Conservation (phyloP, 2,888 invertebrate genomes). For the Drosophila macrothrix region DNA sequence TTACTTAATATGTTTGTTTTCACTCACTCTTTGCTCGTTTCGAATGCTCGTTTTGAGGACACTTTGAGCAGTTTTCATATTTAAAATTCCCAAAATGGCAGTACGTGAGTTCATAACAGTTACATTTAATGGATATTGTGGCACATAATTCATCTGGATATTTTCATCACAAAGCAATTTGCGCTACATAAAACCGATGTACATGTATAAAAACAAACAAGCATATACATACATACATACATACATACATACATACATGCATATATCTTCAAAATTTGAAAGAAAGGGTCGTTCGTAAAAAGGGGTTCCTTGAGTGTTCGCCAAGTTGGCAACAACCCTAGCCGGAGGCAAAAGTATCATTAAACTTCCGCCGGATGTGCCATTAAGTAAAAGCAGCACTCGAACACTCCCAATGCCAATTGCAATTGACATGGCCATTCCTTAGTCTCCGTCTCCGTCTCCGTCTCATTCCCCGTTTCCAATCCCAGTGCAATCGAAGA, state of each 20-base stretch:
- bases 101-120: constrained; percentile 80
- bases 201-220: constrained; percentile 7
- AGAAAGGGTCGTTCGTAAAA: constrained; percentile 49
- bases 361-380: constrained; percentile 77
- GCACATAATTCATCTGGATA: constrained; percentile 57
- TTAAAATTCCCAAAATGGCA: constrained; percentile 82
- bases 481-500: constrained; percentile 69
- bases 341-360: constrained; percentile 52
- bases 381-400: constrained; percentile 53
- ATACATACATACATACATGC: constrained; percentile 1
- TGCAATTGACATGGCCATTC: constrained; percentile 39
- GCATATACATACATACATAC: neutral
- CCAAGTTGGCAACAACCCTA: constrained; percentile 56
- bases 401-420: constrained; percentile 21
- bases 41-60: constrained; percentile 72
- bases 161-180: constrained; percentile 72
- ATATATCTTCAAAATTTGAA: constrained; percentile 41
- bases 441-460: constrained; percentile 4
- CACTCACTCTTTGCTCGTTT: constrained; percentile 30
- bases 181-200: constrained; percentile 54
- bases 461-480: constrained; percentile 4
- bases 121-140: constrained; percentile 73
- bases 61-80: constrained; percentile 76
- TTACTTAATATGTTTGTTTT: constrained; percentile 20
- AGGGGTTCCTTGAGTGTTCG: constrained; percentile 49